Evolutionary conservation across 2,888 invertebrate species (phyloP).

Genomic region (Phengaris arion): DNA sequence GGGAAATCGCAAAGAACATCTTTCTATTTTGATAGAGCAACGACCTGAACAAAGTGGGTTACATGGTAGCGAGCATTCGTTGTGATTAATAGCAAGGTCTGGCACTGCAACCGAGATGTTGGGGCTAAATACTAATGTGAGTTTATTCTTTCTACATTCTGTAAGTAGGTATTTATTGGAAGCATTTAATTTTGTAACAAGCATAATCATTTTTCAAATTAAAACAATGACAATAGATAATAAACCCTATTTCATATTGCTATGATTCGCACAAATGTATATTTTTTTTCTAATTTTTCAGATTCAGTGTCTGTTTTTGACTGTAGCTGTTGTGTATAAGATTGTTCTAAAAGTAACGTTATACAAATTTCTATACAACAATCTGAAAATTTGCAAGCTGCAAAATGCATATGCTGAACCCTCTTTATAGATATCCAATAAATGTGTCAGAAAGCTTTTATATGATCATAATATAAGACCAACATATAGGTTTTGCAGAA

Average conservation of each 20-base stretch:
- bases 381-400: no score
- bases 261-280: not conserved
- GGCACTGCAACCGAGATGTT: conserved; percentile 53
- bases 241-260: not conserved
- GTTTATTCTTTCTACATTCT: conserved; percentile 32
- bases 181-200: not conserved
- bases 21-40: conserved; percentile 53
- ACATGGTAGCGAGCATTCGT: conserved; percentile 49
- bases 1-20: conserved; percentile 46
- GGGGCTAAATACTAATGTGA: conserved; percentile 46
- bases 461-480: no score
- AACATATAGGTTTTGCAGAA: no score
- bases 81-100: conserved; percentile 55
- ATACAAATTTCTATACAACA: not conserved
- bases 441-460: no score
- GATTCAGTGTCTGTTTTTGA: not conserved
- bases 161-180: not conserved
- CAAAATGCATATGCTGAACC: no score
- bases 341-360: no score
- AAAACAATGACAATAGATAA: no score
- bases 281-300: not conserved
- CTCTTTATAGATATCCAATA: no score
- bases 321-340: not conserved
- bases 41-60: conserved; percentile 59
- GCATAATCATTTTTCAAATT: no score